These are phyloP conservation scores for Falco biarmicus DNA, from an alignment of 2,797 vertebrate species.

Conservation along the genomic window DNA sequence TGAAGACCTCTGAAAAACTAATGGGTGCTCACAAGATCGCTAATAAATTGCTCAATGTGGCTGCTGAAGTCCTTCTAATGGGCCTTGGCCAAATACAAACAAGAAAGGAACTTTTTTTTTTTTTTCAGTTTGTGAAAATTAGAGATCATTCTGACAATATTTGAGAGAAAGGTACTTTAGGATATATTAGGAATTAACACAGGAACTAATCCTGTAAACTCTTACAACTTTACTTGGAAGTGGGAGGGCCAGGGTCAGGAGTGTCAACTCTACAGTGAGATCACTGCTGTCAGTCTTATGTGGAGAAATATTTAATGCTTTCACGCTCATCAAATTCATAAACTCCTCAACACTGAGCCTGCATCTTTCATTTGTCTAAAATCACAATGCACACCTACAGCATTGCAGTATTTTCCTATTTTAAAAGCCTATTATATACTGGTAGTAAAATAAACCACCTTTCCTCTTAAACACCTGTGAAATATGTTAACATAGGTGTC, in stretches of 20 bases:
- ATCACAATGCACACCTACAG: neutral
- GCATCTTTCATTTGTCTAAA: neutral
- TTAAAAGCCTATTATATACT: neutral
- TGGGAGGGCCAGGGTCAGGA: too few relatives aligned
- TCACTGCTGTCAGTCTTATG: neutral
- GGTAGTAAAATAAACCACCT: neutral
- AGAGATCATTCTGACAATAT: neutral
- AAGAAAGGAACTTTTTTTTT: neutral
- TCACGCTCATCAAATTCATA: neutral
- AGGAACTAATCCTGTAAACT: neutral
- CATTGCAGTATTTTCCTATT: neutral
- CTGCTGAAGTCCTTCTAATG: neutral
- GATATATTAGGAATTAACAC: neutral
- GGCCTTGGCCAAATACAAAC: neutral
- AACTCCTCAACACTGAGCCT: neutral
- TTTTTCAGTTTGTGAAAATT: neutral
- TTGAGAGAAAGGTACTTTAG: neutral
- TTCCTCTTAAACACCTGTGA: neutral
- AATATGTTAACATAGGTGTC: neutral
- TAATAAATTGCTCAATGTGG: neutral
- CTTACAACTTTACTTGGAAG: neutral
- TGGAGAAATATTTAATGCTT: neutral
- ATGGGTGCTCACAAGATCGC: neutral
- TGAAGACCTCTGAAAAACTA: neutral
- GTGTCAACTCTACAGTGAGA: neutral